Conservation (phyloP, 2,113 vertebrate species). For the Merops nubicus region DNA sequence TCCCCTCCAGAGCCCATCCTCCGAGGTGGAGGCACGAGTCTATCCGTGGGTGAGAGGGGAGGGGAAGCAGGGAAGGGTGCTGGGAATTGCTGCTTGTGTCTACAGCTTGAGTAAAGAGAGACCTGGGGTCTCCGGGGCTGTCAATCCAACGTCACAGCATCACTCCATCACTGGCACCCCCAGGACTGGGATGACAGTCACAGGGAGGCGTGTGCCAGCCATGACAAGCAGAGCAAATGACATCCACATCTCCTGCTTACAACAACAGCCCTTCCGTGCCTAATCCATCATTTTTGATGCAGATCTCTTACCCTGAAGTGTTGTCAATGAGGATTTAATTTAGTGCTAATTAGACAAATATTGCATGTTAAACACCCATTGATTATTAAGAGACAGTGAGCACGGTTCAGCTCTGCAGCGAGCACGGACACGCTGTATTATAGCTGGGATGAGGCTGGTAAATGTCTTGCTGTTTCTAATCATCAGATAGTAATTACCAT, state of each 20-base stretch:
- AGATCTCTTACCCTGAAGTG: slow-evolving; percentile 65
- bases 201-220: neutral
- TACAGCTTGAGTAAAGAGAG: neutral
- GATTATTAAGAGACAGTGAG: slow-evolving; percentile 76
- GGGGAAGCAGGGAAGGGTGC: neutral
- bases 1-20: neutral
- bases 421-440: slow-evolving; percentile 60
- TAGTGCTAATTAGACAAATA: slow-evolving; percentile 83
- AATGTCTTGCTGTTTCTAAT: slow-evolving; percentile 56
- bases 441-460: slow-evolving; percentile 45
- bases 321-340: slow-evolving; percentile 79
- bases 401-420: slow-evolving; percentile 20
- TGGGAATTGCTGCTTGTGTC: neutral
- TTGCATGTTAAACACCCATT: slow-evolving; percentile 72
- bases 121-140: neutral
- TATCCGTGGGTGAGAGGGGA: neutral
- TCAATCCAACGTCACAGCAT: neutral
- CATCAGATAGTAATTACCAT: slow-evolving; percentile 71
- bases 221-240: neutral
- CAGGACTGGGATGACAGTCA: neutral
- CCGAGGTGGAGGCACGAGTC: accelerated
- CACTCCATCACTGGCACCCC: neutral
- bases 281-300: slow-evolving; percentile 76
- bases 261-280: slow-evolving; percentile 62
- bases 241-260: neutral